Evolutionary conservation across 2,113 vertebrate species (phyloP), one percentile per base, ranked within the genome.

Genomic region (Burhinus oedicnemus): DNA sequence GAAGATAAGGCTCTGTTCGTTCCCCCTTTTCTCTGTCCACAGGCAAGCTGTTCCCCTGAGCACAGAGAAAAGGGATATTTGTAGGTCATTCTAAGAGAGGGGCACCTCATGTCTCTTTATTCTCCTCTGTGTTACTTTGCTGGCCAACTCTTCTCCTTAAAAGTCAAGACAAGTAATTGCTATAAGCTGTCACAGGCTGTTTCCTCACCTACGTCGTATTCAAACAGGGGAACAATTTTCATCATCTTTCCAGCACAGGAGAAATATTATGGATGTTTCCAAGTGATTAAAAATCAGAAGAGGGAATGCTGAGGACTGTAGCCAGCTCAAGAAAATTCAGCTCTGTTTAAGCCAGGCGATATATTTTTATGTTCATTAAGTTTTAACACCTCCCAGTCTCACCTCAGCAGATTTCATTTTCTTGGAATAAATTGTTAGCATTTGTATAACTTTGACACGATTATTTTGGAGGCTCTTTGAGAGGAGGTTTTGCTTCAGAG

Each of bases 391-490:
- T 92, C 55, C 22, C 30, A 80, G 89, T 93, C 79, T 93, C 95
- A 94, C 91, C 70, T 94, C 72, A 92, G 68, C n/a, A 86, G 84
- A 74, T 95, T 93, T 94, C 45, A 92, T 89, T 94, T 97, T 91
- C 87, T 93, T 85, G 68, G 69, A 95, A 92, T 91, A 88, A 96
- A 82, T 90, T 83, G 78, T 95, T 95, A 93, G 15, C 54, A 23
- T 90, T 94, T 72, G 36, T 89, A 36, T 83, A 83, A 86, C 57
- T 87, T 94, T 19, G 17, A 86, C 29, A 42, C 1, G 2, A 65
- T 81, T 69, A 54, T 90, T 90, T 81, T 82, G 72, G 71, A 85
- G 72, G 66, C 27, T 64, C 22, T 62, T 83, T 60, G 52, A 82
- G 82, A 66, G 25, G 29, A 13, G 15, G 12, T 51, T 78, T 94